Base-by-base conservation (phyloP, 2,797 vertebrate species). In the Masticophis lateralis region DNA sequence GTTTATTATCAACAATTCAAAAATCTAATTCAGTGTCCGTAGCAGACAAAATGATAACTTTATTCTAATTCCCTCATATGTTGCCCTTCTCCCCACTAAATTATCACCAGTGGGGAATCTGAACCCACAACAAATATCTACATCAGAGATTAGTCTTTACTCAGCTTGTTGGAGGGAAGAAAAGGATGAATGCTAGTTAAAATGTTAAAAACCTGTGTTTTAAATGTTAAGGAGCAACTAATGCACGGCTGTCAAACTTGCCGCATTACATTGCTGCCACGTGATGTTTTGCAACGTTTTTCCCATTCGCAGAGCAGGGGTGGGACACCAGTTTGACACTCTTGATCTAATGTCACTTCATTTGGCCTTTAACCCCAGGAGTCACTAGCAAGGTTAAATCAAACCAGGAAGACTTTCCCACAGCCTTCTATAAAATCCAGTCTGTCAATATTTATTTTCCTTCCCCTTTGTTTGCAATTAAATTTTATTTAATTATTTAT, bases 401-500 rank as follows among this genome's bases (percentile, higher is more conserved):
- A 13, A 91, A 12, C 43, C 11, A 51, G 18, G 87, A 57, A 32
- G 55, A 37, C 20, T 83, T 83, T 13, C 16, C 5, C 14, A 59
- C 11, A 87, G 37, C 16, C 18, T 55, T 11, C n/a, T 91, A 59
- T 12, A 55, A 55, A 83, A 83, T 43, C 53, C 25, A 59, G 28
- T 60, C 27, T 59, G 87, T 53, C 61, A 4, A 14, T 93, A 93
- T 93, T 92, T 92, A 95, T 97, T 96, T 93, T 37, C 20, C 74
- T 43, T 16, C 4, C 28, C 20, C n/a, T 86, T 69, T 93, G 57
- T 87, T 90, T 51, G 87, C 92, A 90, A 25, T 69, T 28, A 74
- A 18, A 53, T 90, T 66, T 91, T 96, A 96, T 95, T 96, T 96
- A 95, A 94, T 96, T 96, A 96, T 96, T 96, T 96, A 95, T 94